Evolutionary conservation across 2,888 invertebrate species (phyloP), one percentile per base, ranked within the genome.

Genomic region (Mythimna pallens): DNA sequence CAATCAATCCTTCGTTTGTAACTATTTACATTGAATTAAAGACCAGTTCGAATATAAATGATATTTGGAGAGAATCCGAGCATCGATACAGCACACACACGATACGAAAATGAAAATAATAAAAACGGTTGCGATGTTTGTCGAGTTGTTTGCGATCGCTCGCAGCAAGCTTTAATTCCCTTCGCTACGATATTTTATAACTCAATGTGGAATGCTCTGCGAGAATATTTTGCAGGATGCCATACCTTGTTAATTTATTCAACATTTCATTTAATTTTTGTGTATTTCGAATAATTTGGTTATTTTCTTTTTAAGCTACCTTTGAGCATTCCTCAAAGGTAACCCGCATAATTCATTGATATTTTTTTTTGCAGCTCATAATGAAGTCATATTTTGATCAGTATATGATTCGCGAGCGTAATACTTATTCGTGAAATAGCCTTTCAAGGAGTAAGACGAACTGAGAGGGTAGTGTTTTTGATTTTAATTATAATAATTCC

Each of bases 111-210:
- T 52, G 34, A 14, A 63, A 65, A 62, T 58, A 63, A 59, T 64
- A 61, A 57, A 65, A 70, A 64, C 63, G 63, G 14, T 54, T 64
- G 63, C 70, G 36, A 59, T 80, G 43, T 70, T 64, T 66, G 55
- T 63, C 43, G 20, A 22, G 63, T 22, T 62, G 52, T 78, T 69
- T 50, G 22, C n/a, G 30, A 47, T 22, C 59, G 58, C 64, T 64
- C 30, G 61, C 30, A 47, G 61, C 50, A 61, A 55, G 50, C 55
- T 76, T 57, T 68, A 62, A 69, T 69, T 62, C 40, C 61, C 17
- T 43, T 64, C 17, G 30, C 52, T 66, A 2, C 30, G 55, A 61
- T 67, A 65, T 66, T 57, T 64, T 66, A 12, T 67, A 47, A 36
- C 43, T 50, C 47, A 12, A 17, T 10, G 30, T 14, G 66, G 55